Evolutionary conservation across 2,113 vertebrate genomes (phyloP).

Genomic region (Pseudorasbora parva): DNA sequence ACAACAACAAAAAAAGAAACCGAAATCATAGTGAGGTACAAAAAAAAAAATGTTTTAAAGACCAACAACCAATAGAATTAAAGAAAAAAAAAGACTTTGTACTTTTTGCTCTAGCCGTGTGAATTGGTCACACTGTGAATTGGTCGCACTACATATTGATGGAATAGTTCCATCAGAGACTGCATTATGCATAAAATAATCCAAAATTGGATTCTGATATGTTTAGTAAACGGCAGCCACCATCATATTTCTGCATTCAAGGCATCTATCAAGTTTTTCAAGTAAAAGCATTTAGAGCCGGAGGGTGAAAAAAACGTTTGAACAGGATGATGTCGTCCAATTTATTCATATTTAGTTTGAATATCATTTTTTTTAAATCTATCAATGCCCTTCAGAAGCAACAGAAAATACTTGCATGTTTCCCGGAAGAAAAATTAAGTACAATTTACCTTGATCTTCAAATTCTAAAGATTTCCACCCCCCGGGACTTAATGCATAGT

Average conservation of each 20-base stretch:
- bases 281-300: too few species aligned
- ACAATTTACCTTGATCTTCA: too few species aligned
- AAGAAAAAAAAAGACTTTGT: not conserved
- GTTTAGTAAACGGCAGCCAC: not conserved
- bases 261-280: not conserved
- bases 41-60: not conserved
- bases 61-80: not conserved
- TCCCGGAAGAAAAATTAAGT: too few species aligned
- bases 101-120: not conserved
- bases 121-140: not conserved
- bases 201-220: not conserved
- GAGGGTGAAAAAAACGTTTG: too few species aligned
- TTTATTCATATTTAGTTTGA: too few species aligned
- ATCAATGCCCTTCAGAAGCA: too few species aligned
- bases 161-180: not conserved
- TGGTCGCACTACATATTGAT: not conserved
- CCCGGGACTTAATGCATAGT: too few species aligned
- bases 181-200: not conserved
- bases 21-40: not conserved
- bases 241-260: not conserved
- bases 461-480: too few species aligned
- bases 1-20: not conserved
- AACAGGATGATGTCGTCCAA: too few species aligned
- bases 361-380: too few species aligned
- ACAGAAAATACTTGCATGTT: too few species aligned